These are phyloP conservation scores for Drosophila imparisetae DNA, from an alignment of 2,888 invertebrate species.

Conservation along the genomic window DNA sequence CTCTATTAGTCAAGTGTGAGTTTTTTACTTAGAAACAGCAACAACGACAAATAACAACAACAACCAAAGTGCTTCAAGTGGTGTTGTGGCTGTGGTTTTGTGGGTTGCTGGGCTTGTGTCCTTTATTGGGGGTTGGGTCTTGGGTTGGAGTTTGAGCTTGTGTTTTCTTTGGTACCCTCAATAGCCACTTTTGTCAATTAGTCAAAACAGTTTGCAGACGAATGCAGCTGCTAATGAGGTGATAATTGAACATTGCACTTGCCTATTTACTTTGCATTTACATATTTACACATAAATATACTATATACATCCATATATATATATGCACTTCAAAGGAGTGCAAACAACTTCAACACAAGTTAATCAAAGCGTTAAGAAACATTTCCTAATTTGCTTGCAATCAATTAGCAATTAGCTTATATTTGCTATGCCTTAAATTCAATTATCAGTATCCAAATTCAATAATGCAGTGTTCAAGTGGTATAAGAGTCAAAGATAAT, in stretches of 20 bases:
- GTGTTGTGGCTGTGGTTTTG: slow-evolving; percentile 12
- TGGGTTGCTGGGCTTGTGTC: background rate
- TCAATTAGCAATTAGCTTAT: background rate
- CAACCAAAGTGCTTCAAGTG: slow-evolving; percentile 27
- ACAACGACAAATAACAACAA: slow-evolving; percentile 18
- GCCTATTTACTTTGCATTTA: slow-evolving; percentile 20
- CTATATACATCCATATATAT: background rate
- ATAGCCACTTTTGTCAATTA: slow-evolving; percentile 56
- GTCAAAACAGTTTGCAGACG: slow-evolving; percentile 38
- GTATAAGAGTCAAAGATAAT: background rate
- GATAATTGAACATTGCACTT: slow-evolving; percentile 60
- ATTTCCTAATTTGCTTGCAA: background rate
- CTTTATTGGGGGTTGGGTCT: no score
- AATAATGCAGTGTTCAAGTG: background rate
- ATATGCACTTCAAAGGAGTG: background rate
- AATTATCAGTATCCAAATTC: background rate
- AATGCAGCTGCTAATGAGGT: slow-evolving; percentile 59
- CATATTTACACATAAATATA: background rate
- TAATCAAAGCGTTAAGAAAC: slow-evolving; percentile 3
- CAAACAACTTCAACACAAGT: background rate
- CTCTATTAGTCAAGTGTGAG: slow-evolving; percentile 5
- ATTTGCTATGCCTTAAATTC: background rate
- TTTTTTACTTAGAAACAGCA: slow-evolving; percentile 17
- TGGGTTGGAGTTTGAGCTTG: slow-evolving; percentile 4
- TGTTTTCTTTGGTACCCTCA: slow-evolving; percentile 19